A percentile compares a stretch with the other conserved stretches of the same genome.
Conservation (phyloP, 1,140 invertebrate genomes). For the Acromyrmex heyeri region DNA sequence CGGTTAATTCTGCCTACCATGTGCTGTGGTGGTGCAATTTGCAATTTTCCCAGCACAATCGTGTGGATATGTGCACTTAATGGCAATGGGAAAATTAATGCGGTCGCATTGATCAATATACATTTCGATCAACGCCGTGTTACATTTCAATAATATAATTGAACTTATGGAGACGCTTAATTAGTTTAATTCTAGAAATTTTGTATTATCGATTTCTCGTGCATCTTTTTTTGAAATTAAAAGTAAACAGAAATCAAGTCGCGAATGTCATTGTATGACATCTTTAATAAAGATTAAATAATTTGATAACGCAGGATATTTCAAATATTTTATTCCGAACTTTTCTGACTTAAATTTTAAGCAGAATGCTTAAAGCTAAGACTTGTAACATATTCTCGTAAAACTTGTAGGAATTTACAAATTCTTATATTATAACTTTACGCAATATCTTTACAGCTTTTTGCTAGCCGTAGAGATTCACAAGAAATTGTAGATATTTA, state of each 20-base stretch:
- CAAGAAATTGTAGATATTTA: no score
- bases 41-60: slow-evolving; percentile 51
- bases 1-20: slow-evolving; percentile 40
- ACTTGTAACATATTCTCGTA: no score
- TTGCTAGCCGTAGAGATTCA: no score
- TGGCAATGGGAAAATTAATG: slow-evolving; percentile 53
- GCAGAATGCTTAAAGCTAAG: background rate
- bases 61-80: slow-evolving; percentile 32
- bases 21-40: slow-evolving; percentile 36
- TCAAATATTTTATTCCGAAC: background rate
- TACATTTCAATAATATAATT: slow-evolving; percentile 6
- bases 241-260: background rate
- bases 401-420: no score
- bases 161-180: background rate
- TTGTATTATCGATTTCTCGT: background rate
- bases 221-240: background rate
- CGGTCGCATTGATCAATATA: slow-evolving; percentile 36
- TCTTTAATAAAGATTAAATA: background rate
- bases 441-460: no score
- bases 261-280: background rate
- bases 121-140: slow-evolving; percentile 23
- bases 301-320: background rate
- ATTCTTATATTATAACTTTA: no score
- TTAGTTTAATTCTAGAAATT: slow-evolving; percentile 15
- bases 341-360: background rate